Conservation (phyloP, 2,888 invertebrate genomes). For the Pterostichus madidus region DNA sequence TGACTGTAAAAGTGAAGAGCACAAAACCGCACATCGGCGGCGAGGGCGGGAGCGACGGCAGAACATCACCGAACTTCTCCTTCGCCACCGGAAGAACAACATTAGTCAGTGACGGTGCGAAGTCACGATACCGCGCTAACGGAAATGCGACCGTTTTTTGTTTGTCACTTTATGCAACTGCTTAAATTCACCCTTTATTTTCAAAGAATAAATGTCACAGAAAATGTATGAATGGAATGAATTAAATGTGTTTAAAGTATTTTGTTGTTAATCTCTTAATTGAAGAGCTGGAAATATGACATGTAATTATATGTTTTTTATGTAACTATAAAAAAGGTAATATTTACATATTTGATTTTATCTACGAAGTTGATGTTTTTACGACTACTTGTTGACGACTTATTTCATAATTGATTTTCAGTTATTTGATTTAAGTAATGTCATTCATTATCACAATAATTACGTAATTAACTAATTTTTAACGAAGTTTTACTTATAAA, state of each 20-base stretch:
- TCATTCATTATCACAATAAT: too few species aligned
- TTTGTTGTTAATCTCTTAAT: neutral
- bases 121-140: slow-evolving; percentile 5
- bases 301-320: neutral
- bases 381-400: too few species aligned
- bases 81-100: slow-evolving; percentile 18
- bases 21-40: neutral
- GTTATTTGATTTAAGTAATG: too few species aligned
- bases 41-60: neutral
- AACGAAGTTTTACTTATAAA: too few species aligned
- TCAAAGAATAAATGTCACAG: neutral
- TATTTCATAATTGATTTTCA: too few species aligned
- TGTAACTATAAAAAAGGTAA: too few species aligned
- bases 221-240: neutral
- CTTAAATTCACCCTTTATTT: slow-evolving; percentile 12
- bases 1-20: neutral
- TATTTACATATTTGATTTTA: too few species aligned
- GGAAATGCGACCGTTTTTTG: slow-evolving; percentile 35
- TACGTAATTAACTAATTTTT: too few species aligned
- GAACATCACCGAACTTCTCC: neutral
- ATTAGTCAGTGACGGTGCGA: slow-evolving; percentile 33
- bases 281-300: neutral
- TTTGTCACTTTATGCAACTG: slow-evolving; percentile 6
- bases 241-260: slow-evolving; percentile 6
- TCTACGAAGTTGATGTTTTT: too few species aligned